These are phyloP conservation scores for Speoplatyrhinus poulsoni DNA, from an alignment of 2,113 vertebrate genomes.

Conservation along the genomic window DNA sequence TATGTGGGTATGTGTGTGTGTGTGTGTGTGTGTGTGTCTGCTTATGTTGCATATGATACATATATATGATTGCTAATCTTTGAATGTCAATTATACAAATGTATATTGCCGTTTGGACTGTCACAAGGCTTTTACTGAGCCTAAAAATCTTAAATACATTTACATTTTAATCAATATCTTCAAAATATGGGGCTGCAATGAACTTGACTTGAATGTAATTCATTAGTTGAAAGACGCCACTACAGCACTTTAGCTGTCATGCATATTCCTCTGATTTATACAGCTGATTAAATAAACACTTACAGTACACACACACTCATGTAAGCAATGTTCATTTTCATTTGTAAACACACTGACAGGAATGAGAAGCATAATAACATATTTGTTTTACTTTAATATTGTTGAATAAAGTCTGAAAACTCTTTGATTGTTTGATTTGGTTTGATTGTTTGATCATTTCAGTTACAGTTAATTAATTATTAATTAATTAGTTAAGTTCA, in stretches of 20 bases:
- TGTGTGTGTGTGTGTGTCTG: conserved; percentile 15
- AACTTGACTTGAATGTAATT: conserved; percentile 54
- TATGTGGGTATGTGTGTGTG: background rate
- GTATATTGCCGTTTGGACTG: conserved; percentile 65
- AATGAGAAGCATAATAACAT: no score
- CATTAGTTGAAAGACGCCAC: conserved; percentile 45
- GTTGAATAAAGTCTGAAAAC: no score
- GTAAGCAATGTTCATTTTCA: background rate
- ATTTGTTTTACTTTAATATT: no score
- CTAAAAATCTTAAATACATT: conserved; percentile 70
- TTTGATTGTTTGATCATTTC: no score
- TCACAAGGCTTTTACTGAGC: conserved; percentile 71
- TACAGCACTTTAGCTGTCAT: conserved; percentile 42
- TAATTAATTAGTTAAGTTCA: no score
- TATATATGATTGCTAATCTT: conserved; percentile 34
- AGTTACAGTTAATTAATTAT: no score
- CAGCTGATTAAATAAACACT: conserved; percentile 34
- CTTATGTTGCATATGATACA: conserved; percentile 34
- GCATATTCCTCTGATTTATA: conserved; percentile 46
- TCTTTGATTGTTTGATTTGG: no score
- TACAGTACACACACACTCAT: background rate
- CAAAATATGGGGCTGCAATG: conserved; percentile 55
- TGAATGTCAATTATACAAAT: conserved; percentile 57
- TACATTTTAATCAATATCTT: conserved; percentile 67
- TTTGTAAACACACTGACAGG: no score